Evolutionary conservation across 2,113 vertebrate species (phyloP), one percentile per base, ranked within the genome.

Genomic region (Vireo altiloquus): DNA sequence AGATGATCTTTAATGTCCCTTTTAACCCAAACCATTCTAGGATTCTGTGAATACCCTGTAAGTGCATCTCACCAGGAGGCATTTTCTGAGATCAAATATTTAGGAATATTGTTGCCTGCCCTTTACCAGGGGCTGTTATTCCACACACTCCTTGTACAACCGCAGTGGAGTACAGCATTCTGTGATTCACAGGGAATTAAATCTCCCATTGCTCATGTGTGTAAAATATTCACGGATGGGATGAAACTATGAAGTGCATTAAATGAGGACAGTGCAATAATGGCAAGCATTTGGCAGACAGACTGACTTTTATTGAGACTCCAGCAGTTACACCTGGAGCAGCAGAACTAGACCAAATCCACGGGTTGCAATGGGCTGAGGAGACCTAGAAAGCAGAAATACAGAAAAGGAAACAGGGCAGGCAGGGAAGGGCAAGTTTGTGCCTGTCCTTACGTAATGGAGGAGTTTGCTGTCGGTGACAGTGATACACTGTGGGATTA

Each of bases 321-420:
- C 12, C 2, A 5, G 49, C 0, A 0, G 27, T 63, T 68, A 39
- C 52, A 85, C 25, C 47, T 81, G 52, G 17, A 61, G 68, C 35
- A 50, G 44, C 63, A 66, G 66, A 95, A 82, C 39, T 74, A 86
- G 75, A 70, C 54, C 56, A 52, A 23, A 82, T 42, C 57, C 15
- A 7, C 4, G 19, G 14, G 53, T 10, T 56, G 15, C 44, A 19
- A 49, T 16, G 82, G 66, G 21, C 40, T 54, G 22, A 65, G 68
- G 87, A 96, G 94, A 88, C 85, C 82, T 94, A 77, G 94, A 92
- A 96, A 93, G 90, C 92, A 92, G 64, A 78, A 92, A 78, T 35
- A 37, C 60, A 83, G 91, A 90, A 80, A 83, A 82, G 86, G 90
- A 94, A 97, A 15, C 18, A 13, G 85, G 63, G 44, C 90, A 57